These are phyloP conservation scores for Oostethus manadensis DNA, from an alignment of 2,113 vertebrate species.

Conservation along the genomic window DNA sequence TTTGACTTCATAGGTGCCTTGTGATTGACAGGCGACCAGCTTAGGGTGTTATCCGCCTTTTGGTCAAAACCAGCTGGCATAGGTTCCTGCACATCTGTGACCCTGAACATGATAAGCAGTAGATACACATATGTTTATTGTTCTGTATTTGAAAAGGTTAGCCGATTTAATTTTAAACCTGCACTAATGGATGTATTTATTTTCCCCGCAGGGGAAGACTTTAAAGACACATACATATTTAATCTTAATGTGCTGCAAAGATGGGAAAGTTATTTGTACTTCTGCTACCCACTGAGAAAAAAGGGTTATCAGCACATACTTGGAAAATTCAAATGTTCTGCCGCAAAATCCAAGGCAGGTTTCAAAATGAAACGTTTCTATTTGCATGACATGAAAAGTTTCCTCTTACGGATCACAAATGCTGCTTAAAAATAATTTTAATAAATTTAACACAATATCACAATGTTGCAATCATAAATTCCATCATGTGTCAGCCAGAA, in stretches of 20 bases:
- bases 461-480: no score
- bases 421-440: no score
- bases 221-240: conserved; percentile 1
- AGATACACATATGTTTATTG: not conserved
- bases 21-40: not conserved
- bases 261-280: not conserved
- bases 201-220: not conserved
- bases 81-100: not conserved
- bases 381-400: no score
- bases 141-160: not conserved
- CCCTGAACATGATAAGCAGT: not conserved
- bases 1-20: not conserved
- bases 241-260: not conserved
- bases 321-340: not conserved
- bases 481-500: no score
- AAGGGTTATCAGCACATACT: not conserved
- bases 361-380: no score
- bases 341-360: no score
- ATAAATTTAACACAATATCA: no score
- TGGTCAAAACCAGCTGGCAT: no score
- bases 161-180: not conserved
- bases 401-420: no score
- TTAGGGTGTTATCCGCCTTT: not conserved
- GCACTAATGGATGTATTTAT: not conserved
- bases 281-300: not conserved